Base-by-base conservation (phyloP, 2,113 vertebrate species). In the Mesoclemmys tuberculata region DNA sequence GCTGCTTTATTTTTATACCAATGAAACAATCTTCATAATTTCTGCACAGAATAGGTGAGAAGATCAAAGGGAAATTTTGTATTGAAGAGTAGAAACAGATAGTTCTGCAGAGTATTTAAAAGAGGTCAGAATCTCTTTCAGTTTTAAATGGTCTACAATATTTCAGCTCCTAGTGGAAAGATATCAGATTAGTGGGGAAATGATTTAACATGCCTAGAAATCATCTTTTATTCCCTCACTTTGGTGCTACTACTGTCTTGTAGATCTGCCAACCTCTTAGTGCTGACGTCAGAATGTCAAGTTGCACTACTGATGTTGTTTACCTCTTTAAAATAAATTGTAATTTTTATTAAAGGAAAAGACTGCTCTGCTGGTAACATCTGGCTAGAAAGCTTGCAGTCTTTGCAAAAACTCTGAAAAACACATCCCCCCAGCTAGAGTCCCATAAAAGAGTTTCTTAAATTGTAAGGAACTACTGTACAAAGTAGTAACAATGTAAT, bases 311-410 rank as follows among this genome's bases (percentile, higher is more conserved):
- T 5, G 2, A 14, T 90, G 79, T 46, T 94, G 89, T 74, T 71
- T 49, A 74, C 55, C 82, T 41, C 83, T 56, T 92, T 86, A 90
- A 96, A 95, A 90, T 29, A n/a, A 95, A 21, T 80, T 89, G 51
- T 14, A 95, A 93, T 94, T 80, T 84, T 97, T 94, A 93, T 49
- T 83, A 88, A 87, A 86, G 49, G 52, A 78, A 92, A 74, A 92
- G 0, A 75, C 85, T 51, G 92, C 26, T 3, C 0, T 58, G 31
- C 81, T 90, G 56, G 35, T 79, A 48, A 55, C 87, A 48, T 27
- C 92, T 18, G 83, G 84, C 82, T 71, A 13, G 61, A 92, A 89
- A 92, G 3, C 31, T 3, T 0, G 9, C 74, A 55, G 64, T 90
- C 58, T 54, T 95, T 55, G 61, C 29, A 44, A 44, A 83, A n/a